Conservation (phyloP, 2,113 vertebrate species). For the Ranitomeya variabilis region DNA sequence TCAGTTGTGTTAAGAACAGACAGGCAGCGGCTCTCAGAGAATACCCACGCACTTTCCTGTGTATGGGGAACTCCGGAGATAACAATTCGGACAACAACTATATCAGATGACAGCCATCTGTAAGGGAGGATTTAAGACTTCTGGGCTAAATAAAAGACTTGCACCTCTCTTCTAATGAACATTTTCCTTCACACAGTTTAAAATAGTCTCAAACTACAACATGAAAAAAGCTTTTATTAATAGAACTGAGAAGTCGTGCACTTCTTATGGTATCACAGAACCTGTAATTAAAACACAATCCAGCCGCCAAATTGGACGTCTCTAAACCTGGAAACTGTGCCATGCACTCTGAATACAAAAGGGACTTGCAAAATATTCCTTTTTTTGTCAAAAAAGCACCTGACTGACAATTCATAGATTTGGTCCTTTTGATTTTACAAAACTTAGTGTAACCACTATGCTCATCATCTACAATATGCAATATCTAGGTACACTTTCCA, state of each 20-base stretch:
- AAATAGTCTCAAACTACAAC: conserved; percentile 5
- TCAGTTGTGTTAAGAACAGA: too few species aligned
- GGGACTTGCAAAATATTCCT: background rate
- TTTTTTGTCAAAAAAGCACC: background rate
- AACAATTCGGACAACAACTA: too few species aligned
- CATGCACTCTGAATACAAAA: background rate
- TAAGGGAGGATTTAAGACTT: background rate
- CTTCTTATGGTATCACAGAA: conserved; percentile 10
- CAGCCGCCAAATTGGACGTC: background rate
- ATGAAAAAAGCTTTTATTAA: background rate
- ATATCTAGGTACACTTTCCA: too few species aligned
- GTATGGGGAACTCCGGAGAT: too few species aligned
- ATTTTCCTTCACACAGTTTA: background rate
- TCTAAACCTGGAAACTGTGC: background rate
- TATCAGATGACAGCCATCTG: too few species aligned
- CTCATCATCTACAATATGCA: background rate
- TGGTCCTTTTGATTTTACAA: background rate
- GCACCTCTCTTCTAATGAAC: background rate
- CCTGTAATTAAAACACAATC: conserved; percentile 36
- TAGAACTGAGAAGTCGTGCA: conserved; percentile 18
- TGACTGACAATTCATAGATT: background rate
- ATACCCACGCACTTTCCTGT: too few species aligned
- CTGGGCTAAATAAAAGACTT: background rate
- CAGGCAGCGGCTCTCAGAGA: too few species aligned
- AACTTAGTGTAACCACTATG: background rate